A percentile compares a stretch with the other conserved stretches of the same genome.
phyloP scores from a whole-genome alignment of 2,113 vertebrate genomes.

The Calidris pygmaea region DNA sequence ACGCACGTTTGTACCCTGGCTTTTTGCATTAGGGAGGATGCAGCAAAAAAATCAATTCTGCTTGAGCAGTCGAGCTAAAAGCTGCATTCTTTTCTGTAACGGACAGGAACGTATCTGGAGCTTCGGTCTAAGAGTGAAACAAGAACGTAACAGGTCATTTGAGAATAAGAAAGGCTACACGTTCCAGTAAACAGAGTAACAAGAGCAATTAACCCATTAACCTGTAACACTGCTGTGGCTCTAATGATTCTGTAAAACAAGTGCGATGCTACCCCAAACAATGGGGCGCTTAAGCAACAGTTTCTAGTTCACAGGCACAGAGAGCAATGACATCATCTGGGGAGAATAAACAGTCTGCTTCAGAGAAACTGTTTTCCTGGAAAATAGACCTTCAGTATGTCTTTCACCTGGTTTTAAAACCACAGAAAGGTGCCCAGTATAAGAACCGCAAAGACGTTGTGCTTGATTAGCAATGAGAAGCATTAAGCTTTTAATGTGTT shows the following conservation, averaged over 20 bases:
- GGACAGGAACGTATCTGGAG: not conserved
- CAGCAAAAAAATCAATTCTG: not conserved
- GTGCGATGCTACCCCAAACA: not conserved
- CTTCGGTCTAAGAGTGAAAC: not conserved
- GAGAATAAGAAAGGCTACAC: not conserved
- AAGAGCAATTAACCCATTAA: slow-evolving; percentile 25
- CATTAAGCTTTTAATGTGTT: not conserved
- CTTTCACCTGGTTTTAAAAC: not conserved
- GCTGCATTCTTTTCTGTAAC: not conserved
- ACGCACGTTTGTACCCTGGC: not conserved
- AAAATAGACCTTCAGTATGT: not conserved
- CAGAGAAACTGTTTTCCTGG: not conserved
- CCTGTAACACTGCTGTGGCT: not conserved
- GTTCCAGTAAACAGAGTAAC: not conserved
- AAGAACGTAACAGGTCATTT: not conserved
- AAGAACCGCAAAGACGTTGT: not conserved
- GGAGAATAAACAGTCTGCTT: not conserved
- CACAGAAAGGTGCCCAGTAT: not conserved
- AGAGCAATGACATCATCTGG: not conserved
- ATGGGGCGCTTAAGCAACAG: not conserved
- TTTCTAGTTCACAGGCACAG: not conserved
- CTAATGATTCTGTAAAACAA: not conserved
- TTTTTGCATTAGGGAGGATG: not conserved
- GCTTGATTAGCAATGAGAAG: not conserved
- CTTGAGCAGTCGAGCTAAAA: not conserved